Base-by-base conservation (phyloP, 2,113 vertebrate genomes). In the Tupaia tana region DNA sequence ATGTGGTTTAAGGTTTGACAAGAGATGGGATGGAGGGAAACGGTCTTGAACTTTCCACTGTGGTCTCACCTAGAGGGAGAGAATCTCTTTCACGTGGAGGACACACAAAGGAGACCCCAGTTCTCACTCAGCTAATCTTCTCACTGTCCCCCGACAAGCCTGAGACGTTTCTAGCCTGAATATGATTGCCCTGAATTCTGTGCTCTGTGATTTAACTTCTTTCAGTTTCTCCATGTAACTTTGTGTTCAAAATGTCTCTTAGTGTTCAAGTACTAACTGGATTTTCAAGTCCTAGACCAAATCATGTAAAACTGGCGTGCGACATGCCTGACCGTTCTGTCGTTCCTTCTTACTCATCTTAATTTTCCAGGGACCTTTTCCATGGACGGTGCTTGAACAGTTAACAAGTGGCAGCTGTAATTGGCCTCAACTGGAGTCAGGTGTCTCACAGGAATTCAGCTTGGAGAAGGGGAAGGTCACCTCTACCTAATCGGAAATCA, bases 401-500 rank as follows among this genome's bases (percentile, higher is more conserved):
- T 73, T 95, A 94, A 27, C 27, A 69, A 83, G 56, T 78, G 61
- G 79, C 29, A 94, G 59, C 27, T 64, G 7, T 34, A 43, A 79
- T 14, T 66, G 66, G 29, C 43, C 67, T 90, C 29, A 22, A 2
- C 18, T 22, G 77, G 61, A 90, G 54, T 84, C 71, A 80, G 1
- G 25, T 74, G n/a, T 84, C 87, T 92, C 89, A 9, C 0, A n/a
- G 20, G 85, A 87, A 87, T 52, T n/a, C 16, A 16, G n/a, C n/a
- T 34, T 52, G 13, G 66, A 7, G 31, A 86, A 80, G 56, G 29
- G 25, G 20, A 95, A 92, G 63, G 94, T 63, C 58, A 95, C 91
- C 85, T 93, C 81, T 88, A 92, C 81, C 77, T 97, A 66, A 29
- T 0, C 87, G 73, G 93, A 94, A 92, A 81, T 88, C 85, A 81